phyloP scores from a whole-genome alignment of 2,888 invertebrate genomes.

The Meandrusa payeni region DNA sequence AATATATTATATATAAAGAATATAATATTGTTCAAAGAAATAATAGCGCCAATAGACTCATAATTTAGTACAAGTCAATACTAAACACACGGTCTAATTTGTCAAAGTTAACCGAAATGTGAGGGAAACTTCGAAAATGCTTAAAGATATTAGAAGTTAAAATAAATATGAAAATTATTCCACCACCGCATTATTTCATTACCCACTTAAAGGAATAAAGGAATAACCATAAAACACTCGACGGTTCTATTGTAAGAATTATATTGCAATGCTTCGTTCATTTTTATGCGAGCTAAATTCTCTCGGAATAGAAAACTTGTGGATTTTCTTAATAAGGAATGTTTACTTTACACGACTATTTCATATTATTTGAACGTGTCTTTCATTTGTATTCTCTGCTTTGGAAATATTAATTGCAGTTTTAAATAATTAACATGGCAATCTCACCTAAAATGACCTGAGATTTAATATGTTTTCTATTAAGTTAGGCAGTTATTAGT shows the following conservation, averaged over 20 bases:
- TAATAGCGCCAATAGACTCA: no score
- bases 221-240: conserved; percentile 56
- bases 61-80: no score
- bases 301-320: conserved; percentile 30
- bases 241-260: conserved; percentile 54
- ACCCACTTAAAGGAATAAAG: conserved; percentile 45
- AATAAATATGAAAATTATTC: conserved; percentile 49
- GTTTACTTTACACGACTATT: conserved; percentile 13
- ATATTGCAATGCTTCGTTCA: conserved; percentile 49
- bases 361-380: conserved; percentile 9
- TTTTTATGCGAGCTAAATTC: conserved; percentile 51
- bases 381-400: conserved; percentile 1
- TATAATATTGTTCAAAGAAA: no score
- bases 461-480: no score
- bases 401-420: no score
- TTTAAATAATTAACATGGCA: no score
- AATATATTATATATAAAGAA: no score
- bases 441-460: no score
- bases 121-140: conserved; percentile 32
- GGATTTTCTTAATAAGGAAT: conserved; percentile 35
- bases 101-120: no score
- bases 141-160: conserved; percentile 35
- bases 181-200: conserved; percentile 45
- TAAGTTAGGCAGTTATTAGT: no score
- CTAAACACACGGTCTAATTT: no score